Conservation (phyloP, 92 coral and sea anemone genomes). For the Diadumene lineata region DNA sequence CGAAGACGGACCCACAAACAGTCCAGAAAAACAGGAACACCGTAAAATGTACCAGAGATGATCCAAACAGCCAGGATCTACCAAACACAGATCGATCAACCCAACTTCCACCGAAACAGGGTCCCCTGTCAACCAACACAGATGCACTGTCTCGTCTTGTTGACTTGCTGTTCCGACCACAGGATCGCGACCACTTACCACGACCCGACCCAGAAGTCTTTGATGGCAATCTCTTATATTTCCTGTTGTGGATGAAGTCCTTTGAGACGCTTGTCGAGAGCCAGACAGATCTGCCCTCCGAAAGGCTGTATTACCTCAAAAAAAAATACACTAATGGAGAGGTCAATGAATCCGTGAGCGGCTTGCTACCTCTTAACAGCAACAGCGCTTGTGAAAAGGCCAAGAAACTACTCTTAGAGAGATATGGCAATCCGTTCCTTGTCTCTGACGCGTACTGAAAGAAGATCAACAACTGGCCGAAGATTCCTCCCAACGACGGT, state of each 20-base stretch:
- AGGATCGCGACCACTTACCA: constrained; percentile 21
- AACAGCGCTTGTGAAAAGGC: constrained; percentile 21
- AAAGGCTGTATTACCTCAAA: constrained; percentile 35
- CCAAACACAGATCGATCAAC: too few species aligned
- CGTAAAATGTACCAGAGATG: too few species aligned
- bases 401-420: constrained; percentile 9
- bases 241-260: constrained; percentile 27
- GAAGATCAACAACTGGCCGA: constrained; percentile 47
- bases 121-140: too few species aligned
- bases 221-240: constrained; percentile 16
- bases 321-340: constrained; percentile 37
- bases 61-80: too few species aligned
- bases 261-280: constrained; percentile 32
- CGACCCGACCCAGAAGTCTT: constrained; percentile 40
- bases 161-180: too few species aligned
- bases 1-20: too few species aligned
- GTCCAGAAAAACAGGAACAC: too few species aligned
- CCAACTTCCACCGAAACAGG: too few species aligned
- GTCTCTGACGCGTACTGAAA: constrained; percentile 36
- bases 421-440: constrained; percentile 27
- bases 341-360: constrained; percentile 35
- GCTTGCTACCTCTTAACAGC: constrained; percentile 15
- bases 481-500: constrained; percentile 32
- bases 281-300: constrained; percentile 7
- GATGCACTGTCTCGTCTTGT: too few species aligned